Percentiles rank a stretch among this genome's conserved stretches.
phyloP scores from a whole-genome alignment of 2,888 invertebrate genomes.

The Chalcosyrphus nemorum region DNA sequence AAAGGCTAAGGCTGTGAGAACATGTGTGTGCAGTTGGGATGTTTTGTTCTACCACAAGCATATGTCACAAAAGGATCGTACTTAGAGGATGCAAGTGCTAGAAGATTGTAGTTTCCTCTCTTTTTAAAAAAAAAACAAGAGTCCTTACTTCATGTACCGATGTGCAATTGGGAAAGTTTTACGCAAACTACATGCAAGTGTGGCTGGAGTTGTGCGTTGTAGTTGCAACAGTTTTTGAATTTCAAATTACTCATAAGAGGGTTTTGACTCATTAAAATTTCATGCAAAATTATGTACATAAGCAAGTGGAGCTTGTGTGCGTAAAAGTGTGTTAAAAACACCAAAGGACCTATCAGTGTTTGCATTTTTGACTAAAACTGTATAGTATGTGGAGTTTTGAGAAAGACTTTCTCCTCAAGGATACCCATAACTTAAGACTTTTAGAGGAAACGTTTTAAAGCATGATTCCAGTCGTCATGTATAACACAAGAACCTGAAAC shows the following conservation, averaged over 20 bases:
- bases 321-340: constrained; percentile 1
- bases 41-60: constrained; percentile 49
- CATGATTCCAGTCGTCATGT: too few relatives aligned
- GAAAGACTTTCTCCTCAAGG: too few relatives aligned
- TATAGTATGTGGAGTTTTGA: too few relatives aligned
- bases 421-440: too few relatives aligned
- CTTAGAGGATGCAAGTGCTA: constrained; percentile 5
- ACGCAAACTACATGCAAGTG: constrained; percentile 3
- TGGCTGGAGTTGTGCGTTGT: not conserved
- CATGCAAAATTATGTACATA: constrained; percentile 44
- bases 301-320: not conserved
- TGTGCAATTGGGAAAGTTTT: constrained; percentile 27
- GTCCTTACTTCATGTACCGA: constrained; percentile 16
- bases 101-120: constrained; percentile 19
- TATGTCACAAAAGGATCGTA: constrained; percentile 40
- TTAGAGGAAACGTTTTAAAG: too few relatives aligned
- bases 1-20: constrained; percentile 6
- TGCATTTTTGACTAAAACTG: too few relatives aligned
- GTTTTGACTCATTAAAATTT: constrained; percentile 64
- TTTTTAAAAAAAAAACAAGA: constrained; percentile 16
- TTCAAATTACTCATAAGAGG: constrained; percentile 59
- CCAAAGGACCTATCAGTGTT: not conserved
- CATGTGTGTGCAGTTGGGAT: not conserved
- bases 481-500: too few relatives aligned
- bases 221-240: constrained; percentile 45